phyloP scores from a whole-genome alignment of 2,113 vertebrate species.

The Microtus richardsoni region DNA sequence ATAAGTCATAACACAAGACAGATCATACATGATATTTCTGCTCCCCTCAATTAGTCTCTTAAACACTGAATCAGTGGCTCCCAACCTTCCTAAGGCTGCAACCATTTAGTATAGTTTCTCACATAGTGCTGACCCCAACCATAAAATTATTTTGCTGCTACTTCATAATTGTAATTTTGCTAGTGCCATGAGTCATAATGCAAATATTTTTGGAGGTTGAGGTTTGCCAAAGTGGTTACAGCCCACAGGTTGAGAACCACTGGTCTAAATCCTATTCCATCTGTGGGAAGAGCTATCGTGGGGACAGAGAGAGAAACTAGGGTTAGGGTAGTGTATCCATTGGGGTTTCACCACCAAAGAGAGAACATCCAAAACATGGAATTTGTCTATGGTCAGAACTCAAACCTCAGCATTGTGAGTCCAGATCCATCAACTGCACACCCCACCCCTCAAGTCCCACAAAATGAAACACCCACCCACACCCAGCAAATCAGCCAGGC shows the following conservation, averaged over 20 bases:
- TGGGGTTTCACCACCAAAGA: slow-evolving; percentile 31
- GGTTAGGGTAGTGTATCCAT: not conserved
- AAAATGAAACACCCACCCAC: not conserved
- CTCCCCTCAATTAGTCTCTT: slow-evolving; percentile 70
- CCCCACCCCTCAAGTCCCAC: not conserved
- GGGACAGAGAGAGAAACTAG: slow-evolving; percentile 41
- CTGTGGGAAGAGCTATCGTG: slow-evolving; percentile 44
- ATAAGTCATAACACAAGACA: slow-evolving; percentile 71
- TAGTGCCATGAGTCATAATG: not conserved
- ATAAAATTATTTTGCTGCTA: not conserved
- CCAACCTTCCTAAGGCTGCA: not conserved
- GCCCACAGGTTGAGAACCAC: not conserved
- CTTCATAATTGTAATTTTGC: not conserved
- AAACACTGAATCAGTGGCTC: slow-evolving; percentile 27
- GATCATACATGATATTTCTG: slow-evolving; percentile 76
- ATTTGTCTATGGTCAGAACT: slow-evolving; percentile 18
- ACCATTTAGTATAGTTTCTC: not conserved
- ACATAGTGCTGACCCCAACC: not conserved
- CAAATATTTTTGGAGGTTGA: not conserved
- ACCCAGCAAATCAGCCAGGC: not conserved
- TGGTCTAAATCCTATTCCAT: slow-evolving; percentile 42
- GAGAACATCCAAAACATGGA: slow-evolving; percentile 34
- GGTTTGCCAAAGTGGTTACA: not conserved
- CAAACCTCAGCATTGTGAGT: not conserved
- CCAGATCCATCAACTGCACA: not conserved